phyloP scores from a whole-genome alignment of 2,797 vertebrate species.

The Acanthis flammea region DNA sequence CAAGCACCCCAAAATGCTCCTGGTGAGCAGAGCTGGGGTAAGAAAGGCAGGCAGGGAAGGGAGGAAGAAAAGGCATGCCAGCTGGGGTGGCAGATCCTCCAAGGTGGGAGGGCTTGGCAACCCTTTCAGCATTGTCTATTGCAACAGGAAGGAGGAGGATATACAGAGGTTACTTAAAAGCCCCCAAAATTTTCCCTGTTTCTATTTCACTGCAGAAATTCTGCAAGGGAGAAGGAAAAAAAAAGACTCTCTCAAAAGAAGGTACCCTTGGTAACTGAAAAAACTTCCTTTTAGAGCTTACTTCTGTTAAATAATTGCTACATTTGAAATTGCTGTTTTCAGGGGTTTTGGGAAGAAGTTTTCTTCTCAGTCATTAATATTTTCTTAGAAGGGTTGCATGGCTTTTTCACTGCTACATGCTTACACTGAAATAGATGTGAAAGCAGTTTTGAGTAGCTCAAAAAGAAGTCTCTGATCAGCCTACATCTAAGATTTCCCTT shows the following conservation, averaged over 20 bases:
- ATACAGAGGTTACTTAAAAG: constrained; percentile 69
- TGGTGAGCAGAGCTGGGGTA: neutral
- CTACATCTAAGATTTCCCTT: constrained; percentile 44
- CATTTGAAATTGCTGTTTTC: constrained; percentile 25
- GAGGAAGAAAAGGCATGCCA: neutral
- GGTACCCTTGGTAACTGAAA: constrained; percentile 60
- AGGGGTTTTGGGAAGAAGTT: constrained; percentile 5
- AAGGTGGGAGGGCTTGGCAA: neutral
- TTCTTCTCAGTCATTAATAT: constrained; percentile 1
- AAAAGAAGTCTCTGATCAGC: constrained; percentile 35
- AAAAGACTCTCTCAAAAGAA: constrained; percentile 17
- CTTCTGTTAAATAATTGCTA: constrained; percentile 39
- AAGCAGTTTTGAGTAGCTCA: constrained; percentile 44
- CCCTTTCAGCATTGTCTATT: neutral
- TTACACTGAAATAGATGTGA: constrained; percentile 33
- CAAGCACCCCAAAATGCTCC: neutral
- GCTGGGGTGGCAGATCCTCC: neutral
- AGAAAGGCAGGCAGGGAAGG: neutral
- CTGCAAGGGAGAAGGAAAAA: constrained; percentile 1
- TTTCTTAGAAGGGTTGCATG: constrained; percentile 9
- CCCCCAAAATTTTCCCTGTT: constrained; percentile 17
- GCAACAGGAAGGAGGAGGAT: constrained; percentile 48
- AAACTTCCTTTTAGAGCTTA: neutral
- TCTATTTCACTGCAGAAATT: constrained; percentile 56
- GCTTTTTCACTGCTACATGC: neutral